These are phyloP conservation scores for Cossypha heuglini DNA, from an alignment of 2,797 vertebrate genomes.

Conservation along the genomic window DNA sequence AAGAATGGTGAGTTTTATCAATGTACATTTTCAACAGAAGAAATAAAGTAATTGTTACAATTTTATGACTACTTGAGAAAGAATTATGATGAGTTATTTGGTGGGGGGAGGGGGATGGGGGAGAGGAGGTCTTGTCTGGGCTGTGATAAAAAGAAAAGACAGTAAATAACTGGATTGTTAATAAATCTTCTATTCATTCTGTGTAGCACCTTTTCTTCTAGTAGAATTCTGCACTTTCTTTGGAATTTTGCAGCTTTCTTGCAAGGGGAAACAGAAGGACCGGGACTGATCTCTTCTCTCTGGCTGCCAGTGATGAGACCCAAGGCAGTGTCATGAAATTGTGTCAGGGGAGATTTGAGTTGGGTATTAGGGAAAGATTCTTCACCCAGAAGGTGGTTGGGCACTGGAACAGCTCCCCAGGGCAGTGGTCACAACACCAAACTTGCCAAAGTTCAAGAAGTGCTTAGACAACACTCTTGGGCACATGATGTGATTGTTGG, in stretches of 20 bases:
- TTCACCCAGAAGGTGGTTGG: neutral
- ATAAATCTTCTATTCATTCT: neutral
- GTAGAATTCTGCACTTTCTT: neutral
- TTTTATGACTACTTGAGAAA: neutral
- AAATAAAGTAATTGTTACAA: neutral
- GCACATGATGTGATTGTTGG: neutral
- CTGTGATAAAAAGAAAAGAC: neutral
- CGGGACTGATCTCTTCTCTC: neutral
- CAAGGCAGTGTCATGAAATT: neutral
- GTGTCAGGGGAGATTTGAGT: neutral
- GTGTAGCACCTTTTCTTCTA: neutral
- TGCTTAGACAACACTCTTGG: accelerated
- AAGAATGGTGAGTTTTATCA: neutral
- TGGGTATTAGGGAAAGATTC: neutral
- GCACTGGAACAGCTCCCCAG: neutral
- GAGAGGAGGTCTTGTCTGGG: neutral
- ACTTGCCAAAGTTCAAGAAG: neutral
- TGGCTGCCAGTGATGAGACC: neutral
- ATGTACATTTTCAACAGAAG: neutral
- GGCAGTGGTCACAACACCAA: neutral
- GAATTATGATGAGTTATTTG: neutral
- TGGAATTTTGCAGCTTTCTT: neutral
- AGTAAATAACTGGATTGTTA: neutral
- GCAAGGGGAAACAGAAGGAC: neutral
- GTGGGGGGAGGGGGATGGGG: too few species aligned